These are phyloP conservation scores for Trissonchulus latispiculum DNA, from an alignment of 2,888 invertebrate species.

Conservation along the genomic window DNA sequence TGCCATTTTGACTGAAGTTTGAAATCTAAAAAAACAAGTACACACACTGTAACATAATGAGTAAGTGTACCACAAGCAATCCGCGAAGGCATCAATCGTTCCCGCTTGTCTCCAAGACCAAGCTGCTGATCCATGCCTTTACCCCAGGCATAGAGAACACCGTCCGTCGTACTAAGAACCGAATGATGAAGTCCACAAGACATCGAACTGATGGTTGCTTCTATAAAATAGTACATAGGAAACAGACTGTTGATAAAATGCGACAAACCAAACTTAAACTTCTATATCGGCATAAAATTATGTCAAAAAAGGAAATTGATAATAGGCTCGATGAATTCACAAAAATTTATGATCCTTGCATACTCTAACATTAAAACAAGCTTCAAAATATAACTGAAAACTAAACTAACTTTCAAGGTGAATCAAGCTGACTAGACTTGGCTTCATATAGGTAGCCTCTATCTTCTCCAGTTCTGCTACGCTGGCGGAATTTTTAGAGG, in stretches of 20 bases:
- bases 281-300: no score
- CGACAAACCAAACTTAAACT: no score
- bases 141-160: slow-evolving; percentile 71
- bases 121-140: slow-evolving; percentile 80
- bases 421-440: slow-evolving; percentile 7
- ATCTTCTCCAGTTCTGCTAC: background rate
- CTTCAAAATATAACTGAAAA: no score
- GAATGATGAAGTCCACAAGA: slow-evolving; percentile 66
- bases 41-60: background rate
- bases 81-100: slow-evolving; percentile 38
- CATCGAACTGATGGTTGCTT: background rate
- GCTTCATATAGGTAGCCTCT: slow-evolving; percentile 12
- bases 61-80: slow-evolving; percentile 26
- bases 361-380: no score
- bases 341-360: no score
- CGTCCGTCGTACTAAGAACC: slow-evolving; percentile 60
- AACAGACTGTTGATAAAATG: no score
- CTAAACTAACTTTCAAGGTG: background rate
- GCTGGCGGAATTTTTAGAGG: no score
- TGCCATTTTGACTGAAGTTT: no score
- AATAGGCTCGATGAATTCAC: no score
- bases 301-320: no score
- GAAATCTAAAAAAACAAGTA: no score
- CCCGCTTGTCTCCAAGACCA: slow-evolving; percentile 58
- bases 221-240: no score